Percentiles rank a stretch among this genome's conserved stretches.
Conservation (phyloP, 2,888 invertebrate species). For the Mesoligia furuncula region DNA sequence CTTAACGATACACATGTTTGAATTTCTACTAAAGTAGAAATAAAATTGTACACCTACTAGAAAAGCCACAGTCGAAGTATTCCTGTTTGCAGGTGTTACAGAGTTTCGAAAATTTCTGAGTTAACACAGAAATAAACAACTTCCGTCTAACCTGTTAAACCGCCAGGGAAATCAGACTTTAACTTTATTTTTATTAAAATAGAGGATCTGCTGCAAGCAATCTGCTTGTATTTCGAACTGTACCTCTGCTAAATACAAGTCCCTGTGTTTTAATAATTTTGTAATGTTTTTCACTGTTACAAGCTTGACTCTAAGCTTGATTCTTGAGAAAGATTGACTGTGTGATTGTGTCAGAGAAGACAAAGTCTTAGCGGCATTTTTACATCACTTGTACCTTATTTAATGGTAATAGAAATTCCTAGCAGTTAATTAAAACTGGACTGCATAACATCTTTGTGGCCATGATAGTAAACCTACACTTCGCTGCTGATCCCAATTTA, state of each 20-base stretch:
- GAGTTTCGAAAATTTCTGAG: slow-evolving; percentile 4
- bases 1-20: neutral
- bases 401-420: too few relatives aligned
- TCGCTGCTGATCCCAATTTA: neutral
- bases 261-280: neutral
- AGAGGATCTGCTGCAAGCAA: neutral
- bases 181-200: slow-evolving; percentile 10
- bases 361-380: neutral
- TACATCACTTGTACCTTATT: neutral
- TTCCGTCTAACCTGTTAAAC: neutral
- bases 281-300: neutral
- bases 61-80: slow-evolving; percentile 6
- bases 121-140: slow-evolving; percentile 25
- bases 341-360: neutral
- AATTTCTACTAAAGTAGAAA: neutral
- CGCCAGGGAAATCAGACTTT: slow-evolving; percentile 28
- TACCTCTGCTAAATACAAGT: neutral
- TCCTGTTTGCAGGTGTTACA: neutral
- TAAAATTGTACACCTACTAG: neutral
- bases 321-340: neutral
- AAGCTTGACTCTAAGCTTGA: neutral
- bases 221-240: neutral
- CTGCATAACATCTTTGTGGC: neutral
- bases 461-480: neutral
- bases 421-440: neutral